Conservation (phyloP, 2,113 vertebrate genomes). For the Muntiacus reevesi region DNA sequence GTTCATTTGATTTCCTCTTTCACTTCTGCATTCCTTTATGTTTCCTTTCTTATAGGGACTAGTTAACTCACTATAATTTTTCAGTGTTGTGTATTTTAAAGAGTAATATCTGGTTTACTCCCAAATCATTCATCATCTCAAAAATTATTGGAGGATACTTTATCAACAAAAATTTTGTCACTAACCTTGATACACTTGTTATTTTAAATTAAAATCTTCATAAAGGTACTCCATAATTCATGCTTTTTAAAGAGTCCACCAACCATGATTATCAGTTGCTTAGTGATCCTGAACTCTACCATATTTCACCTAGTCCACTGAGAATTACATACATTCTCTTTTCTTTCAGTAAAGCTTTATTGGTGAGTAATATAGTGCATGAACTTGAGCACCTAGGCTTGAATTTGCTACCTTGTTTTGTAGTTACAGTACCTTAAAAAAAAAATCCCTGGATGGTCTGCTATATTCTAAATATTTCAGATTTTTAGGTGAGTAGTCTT, state of each 20-base stretch:
- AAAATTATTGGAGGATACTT: not conserved
- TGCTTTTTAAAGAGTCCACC: not conserved
- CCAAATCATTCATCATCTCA: not conserved
- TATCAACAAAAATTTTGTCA: not conserved
- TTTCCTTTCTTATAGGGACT: not conserved
- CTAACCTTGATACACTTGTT: not conserved
- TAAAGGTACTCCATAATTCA: not conserved
- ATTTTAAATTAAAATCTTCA: not conserved
- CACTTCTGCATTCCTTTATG: not conserved
- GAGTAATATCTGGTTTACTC: not conserved
- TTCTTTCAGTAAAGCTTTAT: not conserved
- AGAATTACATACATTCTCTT: not conserved
- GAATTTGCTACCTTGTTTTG: not conserved
- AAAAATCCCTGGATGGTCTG: not conserved
- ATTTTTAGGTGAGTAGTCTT: not conserved
- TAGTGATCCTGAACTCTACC: not conserved
- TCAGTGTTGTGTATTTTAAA: not conserved
- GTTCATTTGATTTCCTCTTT: constrained; percentile 10
- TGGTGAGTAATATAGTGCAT: not conserved
- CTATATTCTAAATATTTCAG: not conserved
- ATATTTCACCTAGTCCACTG: not conserved
- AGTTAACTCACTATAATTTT: not conserved
- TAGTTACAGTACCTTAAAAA: not conserved
- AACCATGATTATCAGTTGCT: not conserved
- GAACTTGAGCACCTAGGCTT: not conserved